Conservation (phyloP, 2,888 invertebrate species). For the Mantis religiosa region DNA sequence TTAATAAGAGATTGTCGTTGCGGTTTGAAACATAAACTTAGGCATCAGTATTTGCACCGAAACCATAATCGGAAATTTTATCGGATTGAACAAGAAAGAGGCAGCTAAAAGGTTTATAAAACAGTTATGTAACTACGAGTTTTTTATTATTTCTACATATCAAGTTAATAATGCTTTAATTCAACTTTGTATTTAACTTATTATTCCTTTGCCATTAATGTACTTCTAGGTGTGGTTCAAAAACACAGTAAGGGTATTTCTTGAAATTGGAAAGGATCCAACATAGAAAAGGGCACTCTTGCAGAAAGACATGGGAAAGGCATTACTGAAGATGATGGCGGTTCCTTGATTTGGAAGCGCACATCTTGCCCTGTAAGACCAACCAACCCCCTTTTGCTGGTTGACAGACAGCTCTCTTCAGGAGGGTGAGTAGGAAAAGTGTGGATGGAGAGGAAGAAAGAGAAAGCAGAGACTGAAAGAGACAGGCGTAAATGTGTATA, state of each 20-base stretch:
- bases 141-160: too few relatives aligned
- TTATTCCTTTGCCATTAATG: too few relatives aligned
- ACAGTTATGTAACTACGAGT: too few relatives aligned
- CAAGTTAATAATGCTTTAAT: too few relatives aligned
- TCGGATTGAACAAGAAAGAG: too few relatives aligned
- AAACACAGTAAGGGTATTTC: background rate
- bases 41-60: too few relatives aligned
- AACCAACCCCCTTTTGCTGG: background rate
- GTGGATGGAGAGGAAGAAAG: constrained; percentile 10
- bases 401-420: constrained; percentile 17
- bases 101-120: too few relatives aligned
- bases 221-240: background rate
- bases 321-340: background rate
- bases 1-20: too few relatives aligned
- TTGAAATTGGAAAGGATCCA: background rate
- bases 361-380: background rate
- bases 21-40: too few relatives aligned
- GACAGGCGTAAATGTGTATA: constrained; percentile 4
- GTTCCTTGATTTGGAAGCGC: background rate
- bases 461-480: constrained; percentile 7
- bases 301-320: background rate
- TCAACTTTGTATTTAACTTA: too few relatives aligned
- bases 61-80: too few relatives aligned
- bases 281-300: background rate
- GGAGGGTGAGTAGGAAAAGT: background rate